Conservation (phyloP, 2,113 vertebrate genomes). For the Hippocampus guttulatus region DNA sequence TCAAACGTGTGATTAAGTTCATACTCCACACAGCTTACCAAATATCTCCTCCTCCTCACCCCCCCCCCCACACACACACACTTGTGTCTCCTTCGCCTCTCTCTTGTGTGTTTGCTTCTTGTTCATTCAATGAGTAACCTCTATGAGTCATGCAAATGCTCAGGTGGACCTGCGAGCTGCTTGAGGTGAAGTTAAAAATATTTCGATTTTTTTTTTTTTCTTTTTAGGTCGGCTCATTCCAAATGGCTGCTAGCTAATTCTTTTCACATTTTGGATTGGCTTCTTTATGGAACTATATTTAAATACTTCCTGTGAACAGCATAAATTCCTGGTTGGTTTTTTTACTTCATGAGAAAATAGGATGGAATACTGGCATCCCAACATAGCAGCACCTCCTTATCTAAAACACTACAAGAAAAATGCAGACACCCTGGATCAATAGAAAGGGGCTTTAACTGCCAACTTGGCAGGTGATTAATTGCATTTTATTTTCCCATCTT, state of each 20-base stretch:
- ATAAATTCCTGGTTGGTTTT: too few species aligned
- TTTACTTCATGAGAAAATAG: not conserved
- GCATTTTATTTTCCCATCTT: conserved; percentile 54
- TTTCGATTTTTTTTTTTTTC: not conserved
- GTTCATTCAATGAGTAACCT: conserved; percentile 73
- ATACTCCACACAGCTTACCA: conserved; percentile 61
- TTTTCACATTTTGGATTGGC: not conserved
- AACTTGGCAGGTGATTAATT: conserved; percentile 61
- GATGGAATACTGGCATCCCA: not conserved
- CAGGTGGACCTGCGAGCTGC: conserved; percentile 15
- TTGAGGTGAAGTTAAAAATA: conserved; percentile 17
- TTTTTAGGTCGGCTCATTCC: not conserved
- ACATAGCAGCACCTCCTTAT: not conserved
- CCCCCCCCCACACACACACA: not conserved
- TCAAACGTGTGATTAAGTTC: conserved; percentile 77
- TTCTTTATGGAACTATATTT: too few species aligned
- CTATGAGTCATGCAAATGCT: conserved; percentile 57
- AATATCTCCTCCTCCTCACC: conserved; percentile 17
- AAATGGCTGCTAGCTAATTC: not conserved
- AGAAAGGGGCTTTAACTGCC: conserved; percentile 56
- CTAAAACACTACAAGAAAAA: not conserved
- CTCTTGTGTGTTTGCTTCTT: conserved; percentile 58
- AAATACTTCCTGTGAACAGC: too few species aligned
- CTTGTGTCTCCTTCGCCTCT: conserved; percentile 26
- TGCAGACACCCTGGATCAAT: conserved; percentile 50